phyloP scores from a whole-genome alignment of 2,888 invertebrate genomes.

The Lepidocyrtinus sp. region DNA sequence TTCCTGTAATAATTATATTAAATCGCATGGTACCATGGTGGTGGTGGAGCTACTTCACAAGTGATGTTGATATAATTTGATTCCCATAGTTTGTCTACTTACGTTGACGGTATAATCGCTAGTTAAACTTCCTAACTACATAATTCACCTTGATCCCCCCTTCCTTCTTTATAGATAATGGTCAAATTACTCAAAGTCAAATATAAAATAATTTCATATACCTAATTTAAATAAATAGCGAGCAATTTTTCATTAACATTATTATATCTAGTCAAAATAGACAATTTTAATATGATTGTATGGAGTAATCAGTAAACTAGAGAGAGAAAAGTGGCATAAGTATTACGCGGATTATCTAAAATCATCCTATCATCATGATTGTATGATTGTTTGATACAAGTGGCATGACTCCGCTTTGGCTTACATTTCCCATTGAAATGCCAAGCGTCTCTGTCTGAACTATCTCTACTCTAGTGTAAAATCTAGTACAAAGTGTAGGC shows the following conservation, averaged over 20 bases:
- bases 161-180: slow-evolving; percentile 17
- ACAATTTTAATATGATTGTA: background rate
- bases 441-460: slow-evolving; percentile 20
- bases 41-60: background rate
- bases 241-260: slow-evolving; percentile 1
- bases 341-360: background rate
- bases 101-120: slow-evolving; percentile 1
- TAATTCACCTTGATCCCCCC: slow-evolving; percentile 39
- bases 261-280: too few relatives aligned
- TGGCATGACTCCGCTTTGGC: slow-evolving; percentile 9
- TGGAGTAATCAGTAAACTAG: slow-evolving; percentile 10
- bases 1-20: slow-evolving; percentile 49
- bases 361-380: slow-evolving; percentile 13
- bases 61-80: background rate
- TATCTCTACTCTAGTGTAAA: slow-evolving; percentile 52
- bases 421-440: background rate
- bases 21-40: background rate
- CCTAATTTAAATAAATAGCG: slow-evolving; percentile 1
- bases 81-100: slow-evolving; percentile 17
- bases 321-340: background rate
- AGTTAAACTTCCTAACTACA: background rate
- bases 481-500: slow-evolving; percentile 43
- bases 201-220: slow-evolving; percentile 3
- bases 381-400: slow-evolving; percentile 14
- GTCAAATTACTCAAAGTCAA: slow-evolving; percentile 9